Base-by-base conservation (phyloP, 2,113 vertebrate genomes). In the Mixornis gularis region DNA sequence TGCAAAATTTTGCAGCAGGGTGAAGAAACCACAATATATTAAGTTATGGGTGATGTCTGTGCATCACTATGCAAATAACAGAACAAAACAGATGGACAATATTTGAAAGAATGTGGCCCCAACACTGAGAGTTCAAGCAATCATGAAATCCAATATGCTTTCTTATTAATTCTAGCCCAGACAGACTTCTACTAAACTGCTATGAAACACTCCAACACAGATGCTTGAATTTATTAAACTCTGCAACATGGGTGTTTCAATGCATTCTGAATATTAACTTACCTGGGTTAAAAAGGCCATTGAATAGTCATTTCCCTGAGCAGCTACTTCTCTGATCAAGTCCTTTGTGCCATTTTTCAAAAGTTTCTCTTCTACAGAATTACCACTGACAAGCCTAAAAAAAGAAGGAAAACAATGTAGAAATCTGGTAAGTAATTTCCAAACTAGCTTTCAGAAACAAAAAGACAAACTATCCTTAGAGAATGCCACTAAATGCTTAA, bases 251-350 rank as follows among this genome's bases (percentile, higher is more conserved):
- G 5, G 12, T 70, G 36, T 56, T 63, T 44, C 56, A 59, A 68
- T 2, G 1, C 38, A 85, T 53, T 88, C 43, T 77, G 55, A 58
- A 21, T 72, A 58, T 46, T 83, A 92, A 93, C 40, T 34, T 94
- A 99, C 99, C 96, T 99, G 99, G 73, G 98, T 99, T 91, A 99
- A 98, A 96, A 98, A 99, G 87, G 99, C 99, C 96, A 99, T 97
- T 70, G 98, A 98, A 96, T 98, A 99, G 93, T 99, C 98, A 44
- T 98, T 99, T 64, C 99, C 99, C 95, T 99, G 98, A 52, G 98
- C 98, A 70, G 98, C 99, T 84, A 99, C 99, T 95, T 99, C 99
- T 96, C 98, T 97, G 93, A 99, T 99, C 94, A 99, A 97, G 93
- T 99, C 98, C 95, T 99, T 99, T 20, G 98, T 99, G 74, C 98